Evolutionary conservation across 1,140 invertebrate genomes (phyloP).

Genomic region (Odontomachus brunneus): DNA sequence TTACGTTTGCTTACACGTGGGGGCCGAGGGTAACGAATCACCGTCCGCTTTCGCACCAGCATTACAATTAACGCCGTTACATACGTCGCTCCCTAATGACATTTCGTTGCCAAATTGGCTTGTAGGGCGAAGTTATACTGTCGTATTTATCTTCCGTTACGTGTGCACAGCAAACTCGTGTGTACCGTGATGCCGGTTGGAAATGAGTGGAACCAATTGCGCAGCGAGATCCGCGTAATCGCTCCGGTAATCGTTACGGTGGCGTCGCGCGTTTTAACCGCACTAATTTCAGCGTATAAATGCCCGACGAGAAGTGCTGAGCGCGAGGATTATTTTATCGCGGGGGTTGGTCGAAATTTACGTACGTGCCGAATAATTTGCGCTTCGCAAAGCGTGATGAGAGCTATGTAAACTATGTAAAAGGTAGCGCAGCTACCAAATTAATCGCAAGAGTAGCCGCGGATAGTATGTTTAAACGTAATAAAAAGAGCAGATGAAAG

Average conservation of each 20-base stretch:
- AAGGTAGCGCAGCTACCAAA: not conserved
- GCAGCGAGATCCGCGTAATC: conserved; percentile 53
- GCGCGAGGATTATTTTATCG: conserved; percentile 45
- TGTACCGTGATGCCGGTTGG: conserved; percentile 23
- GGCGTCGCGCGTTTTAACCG: conserved; percentile 46
- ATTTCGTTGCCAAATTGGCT: conserved; percentile 62
- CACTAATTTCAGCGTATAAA: conserved; percentile 47
- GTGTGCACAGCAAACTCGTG: conserved; percentile 48
- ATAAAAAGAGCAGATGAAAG: too few species aligned
- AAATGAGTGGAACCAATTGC: conserved; percentile 58
- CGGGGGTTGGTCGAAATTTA: conserved; percentile 4
- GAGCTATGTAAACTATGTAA: not conserved
- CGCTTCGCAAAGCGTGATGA: not conserved
- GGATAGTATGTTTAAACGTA: too few species aligned
- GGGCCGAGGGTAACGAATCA: conserved; percentile 32
- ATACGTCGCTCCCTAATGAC: conserved; percentile 55
- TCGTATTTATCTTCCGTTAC: conserved; percentile 57
- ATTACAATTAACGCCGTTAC: conserved; percentile 53
- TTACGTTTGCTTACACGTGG: conserved; percentile 26
- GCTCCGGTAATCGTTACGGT: conserved; percentile 48
- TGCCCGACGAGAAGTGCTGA: conserved; percentile 2
- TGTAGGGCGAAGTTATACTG: conserved; percentile 51
- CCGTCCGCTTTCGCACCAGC: conserved; percentile 32
- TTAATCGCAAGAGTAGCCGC: too few species aligned
- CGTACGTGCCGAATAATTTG: not conserved